phyloP scores from a whole-genome alignment of 1,140 invertebrate genomes.

The Agrypnia vestita region DNA sequence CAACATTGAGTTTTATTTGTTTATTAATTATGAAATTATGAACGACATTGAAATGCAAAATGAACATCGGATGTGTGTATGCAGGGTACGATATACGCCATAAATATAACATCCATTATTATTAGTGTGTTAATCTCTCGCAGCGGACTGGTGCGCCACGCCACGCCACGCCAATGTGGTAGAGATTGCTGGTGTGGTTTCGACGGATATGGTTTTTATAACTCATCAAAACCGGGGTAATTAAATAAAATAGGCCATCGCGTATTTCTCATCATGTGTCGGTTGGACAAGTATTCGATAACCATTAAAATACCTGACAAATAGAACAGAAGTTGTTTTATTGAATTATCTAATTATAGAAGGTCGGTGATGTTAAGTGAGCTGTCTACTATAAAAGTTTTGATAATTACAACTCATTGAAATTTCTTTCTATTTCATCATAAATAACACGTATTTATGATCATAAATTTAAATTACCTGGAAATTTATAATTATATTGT shows the following conservation, averaged over 20 bases:
- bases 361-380: no score
- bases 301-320: background rate
- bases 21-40: conserved; percentile 2
- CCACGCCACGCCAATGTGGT: no score
- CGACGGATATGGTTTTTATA: background rate
- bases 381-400: no score
- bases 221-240: conserved; percentile 26
- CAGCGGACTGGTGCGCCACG: no score
- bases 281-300: background rate
- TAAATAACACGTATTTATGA: no score
- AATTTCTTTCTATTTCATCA: no score
- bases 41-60: background rate
- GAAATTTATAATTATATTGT: no score
- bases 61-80: background rate
- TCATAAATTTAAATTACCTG: no score
- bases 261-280: conserved; percentile 4
- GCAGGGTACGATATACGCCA: background rate
- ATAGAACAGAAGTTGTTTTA: background rate
- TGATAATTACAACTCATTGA: no score
- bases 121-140: background rate
- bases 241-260: conserved; percentile 16
- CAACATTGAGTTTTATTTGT: no score
- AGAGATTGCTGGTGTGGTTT: background rate
- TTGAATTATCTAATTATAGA: no score
- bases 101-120: background rate